phyloP scores from a whole-genome alignment of 2,888 invertebrate species.

The Blastobasis adustella region DNA sequence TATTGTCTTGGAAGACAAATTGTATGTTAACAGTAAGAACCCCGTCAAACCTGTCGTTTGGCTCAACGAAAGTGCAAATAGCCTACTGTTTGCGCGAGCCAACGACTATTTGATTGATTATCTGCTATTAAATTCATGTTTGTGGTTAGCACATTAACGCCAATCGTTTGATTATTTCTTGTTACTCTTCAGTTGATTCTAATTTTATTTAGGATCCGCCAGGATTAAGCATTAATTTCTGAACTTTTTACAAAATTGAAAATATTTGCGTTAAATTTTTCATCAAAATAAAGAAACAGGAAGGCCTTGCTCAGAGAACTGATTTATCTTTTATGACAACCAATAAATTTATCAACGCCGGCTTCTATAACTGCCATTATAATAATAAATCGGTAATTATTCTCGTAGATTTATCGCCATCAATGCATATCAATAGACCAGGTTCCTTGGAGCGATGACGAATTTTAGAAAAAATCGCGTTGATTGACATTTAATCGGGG shows the following conservation, averaged over 20 bases:
- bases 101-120: constrained; percentile 18
- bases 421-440: not conserved
- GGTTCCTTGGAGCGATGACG: constrained; percentile 23
- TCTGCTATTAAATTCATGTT: constrained; percentile 19
- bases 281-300: too few relatives aligned
- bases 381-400: not conserved
- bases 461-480: constrained; percentile 33
- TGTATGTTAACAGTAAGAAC: not conserved
- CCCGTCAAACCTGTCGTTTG: constrained; percentile 10
- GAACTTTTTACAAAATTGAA: too few relatives aligned
- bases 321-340: too few relatives aligned
- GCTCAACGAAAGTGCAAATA: constrained; percentile 14
- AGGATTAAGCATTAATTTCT: too few relatives aligned
- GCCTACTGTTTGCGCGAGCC: constrained; percentile 13
- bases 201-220: too few relatives aligned
- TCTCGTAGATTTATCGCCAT: not conserved
- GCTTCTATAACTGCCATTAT: not conserved
- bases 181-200: too few relatives aligned
- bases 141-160: constrained; percentile 13
- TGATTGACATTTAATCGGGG: constrained; percentile 50
- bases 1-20: constrained; percentile 2
- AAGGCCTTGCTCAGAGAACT: too few relatives aligned
- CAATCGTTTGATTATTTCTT: constrained; percentile 1
- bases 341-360: too few relatives aligned
- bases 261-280: too few relatives aligned